These are phyloP conservation scores for Anaspis maculata DNA, from an alignment of 2,888 invertebrate species.

Conservation along the genomic window DNA sequence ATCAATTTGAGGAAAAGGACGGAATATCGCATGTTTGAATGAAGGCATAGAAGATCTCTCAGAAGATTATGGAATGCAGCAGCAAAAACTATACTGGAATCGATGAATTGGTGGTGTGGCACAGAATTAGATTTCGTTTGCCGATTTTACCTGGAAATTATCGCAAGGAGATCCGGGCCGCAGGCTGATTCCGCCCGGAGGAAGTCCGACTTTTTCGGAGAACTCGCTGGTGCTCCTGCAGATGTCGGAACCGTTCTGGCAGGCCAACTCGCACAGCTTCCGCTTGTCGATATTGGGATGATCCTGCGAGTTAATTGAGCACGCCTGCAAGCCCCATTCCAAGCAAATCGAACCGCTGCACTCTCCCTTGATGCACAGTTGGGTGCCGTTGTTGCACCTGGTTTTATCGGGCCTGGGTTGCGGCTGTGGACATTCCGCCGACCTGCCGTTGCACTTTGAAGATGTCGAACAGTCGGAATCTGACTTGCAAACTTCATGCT, in stretches of 20 bases:
- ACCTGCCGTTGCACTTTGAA: constrained; percentile 76
- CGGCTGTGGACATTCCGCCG: constrained; percentile 83
- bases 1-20: no score
- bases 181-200: constrained; percentile 74
- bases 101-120: no score
- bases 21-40: no score
- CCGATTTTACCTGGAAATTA: constrained; percentile 93
- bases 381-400: constrained; percentile 89
- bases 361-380: constrained; percentile 81
- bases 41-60: no score
- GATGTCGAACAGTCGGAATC: constrained; percentile 87
- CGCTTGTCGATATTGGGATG: constrained; percentile 70
- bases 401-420: constrained; percentile 77
- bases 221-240: constrained; percentile 87
- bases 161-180: constrained; percentile 97
- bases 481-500: constrained; percentile 66
- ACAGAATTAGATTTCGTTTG: no score
- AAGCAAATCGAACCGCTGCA: constrained; percentile 94
- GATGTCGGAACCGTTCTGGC: constrained; percentile 74
- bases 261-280: constrained; percentile 93
- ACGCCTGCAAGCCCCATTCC: constrained; percentile 89
- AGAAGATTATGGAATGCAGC: no score
- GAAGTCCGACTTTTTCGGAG: constrained; percentile 62
- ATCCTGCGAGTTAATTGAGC: constrained; percentile 80
- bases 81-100: no score